Base-by-base conservation (phyloP, 1,140 invertebrate species). In the Bicyclus anynana region DNA sequence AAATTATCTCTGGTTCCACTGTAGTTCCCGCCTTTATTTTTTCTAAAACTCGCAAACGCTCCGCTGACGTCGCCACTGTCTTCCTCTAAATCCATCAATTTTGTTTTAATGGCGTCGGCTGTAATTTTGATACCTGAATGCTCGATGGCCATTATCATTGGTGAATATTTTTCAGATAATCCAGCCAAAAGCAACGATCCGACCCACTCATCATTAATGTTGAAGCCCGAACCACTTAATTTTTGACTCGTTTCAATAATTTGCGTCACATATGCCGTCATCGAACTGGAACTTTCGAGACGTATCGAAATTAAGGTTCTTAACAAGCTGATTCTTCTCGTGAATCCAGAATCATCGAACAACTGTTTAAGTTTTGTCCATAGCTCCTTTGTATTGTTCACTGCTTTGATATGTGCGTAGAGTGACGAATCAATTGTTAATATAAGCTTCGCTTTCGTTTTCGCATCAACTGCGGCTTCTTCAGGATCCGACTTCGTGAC, bases 131-230 rank as follows among this genome's bases (percentile, higher is more conserved):
- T 42, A 1, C 38, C 38, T 1, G 38, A 42, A 42, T 42, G 38
- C 20, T 42, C 38, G 18, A 42, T 42, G 2, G 38, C 38, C 38
- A 42, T 80, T 17, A 83, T 75, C 74, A 84, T 78, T 5, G 79
- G 80, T 9, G 27, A 13, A 64, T 50, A 84, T 50, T 64, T 59
- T 26, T 77, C 68, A 5, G 76, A 49, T 17, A 84, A 61, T 17
- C 77, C 82, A 12, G 77, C 74, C 18, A 84, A 37, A 16, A 85
- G 35, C 12, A 80, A 53, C 2, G 62, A 54, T 7, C 70, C 80
- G 17, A 77, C 65, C 75, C 73, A 81, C 44, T 84, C 67, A 23
- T 63, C 54, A 42, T 44, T 58, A 5, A 63, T 50, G 1, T 51
- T 21, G 27, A 53, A 63, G 9, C 54, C 80, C 65, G 48, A 58